These are phyloP conservation scores for Moxostoma hubbsi DNA, from an alignment of 2,797 vertebrate genomes.

Conservation along the genomic window DNA sequence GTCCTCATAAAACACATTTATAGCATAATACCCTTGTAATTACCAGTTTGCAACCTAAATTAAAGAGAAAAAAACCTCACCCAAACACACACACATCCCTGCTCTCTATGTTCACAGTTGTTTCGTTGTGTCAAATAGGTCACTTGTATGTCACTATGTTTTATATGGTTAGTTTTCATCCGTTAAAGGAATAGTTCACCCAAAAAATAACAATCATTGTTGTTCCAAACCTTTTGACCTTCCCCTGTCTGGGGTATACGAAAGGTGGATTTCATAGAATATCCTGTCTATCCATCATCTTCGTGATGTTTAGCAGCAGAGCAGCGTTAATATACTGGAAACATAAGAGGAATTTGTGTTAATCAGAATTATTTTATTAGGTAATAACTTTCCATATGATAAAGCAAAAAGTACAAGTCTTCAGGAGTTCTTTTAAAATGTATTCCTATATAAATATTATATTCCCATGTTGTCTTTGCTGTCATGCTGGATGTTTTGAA, in stretches of 20 bases:
- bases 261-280: too few relatives aligned
- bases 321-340: neutral
- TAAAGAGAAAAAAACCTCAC: too few relatives aligned
- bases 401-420: neutral
- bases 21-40: too few relatives aligned
- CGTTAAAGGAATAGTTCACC: slow-evolving; percentile 67
- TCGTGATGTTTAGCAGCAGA: slow-evolving; percentile 15
- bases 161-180: slow-evolving; percentile 67
- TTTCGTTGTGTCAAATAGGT: slow-evolving; percentile 49
- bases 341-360: neutral
- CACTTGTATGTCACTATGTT: slow-evolving; percentile 78
- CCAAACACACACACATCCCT: slow-evolving; percentile 25
- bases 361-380: neutral
- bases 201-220: too few relatives aligned
- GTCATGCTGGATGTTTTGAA: slow-evolving; percentile 27
- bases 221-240: too few relatives aligned
- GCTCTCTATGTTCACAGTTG: slow-evolving; percentile 46
- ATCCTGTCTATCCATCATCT: slow-evolving; percentile 12
- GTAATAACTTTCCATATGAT: neutral
- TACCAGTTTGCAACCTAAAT: too few relatives aligned
- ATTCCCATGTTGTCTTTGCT: too few relatives aligned
- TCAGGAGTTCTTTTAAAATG: neutral
- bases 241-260: too few relatives aligned
- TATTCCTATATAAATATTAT: neutral
- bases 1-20: too few relatives aligned